Percentiles rank a stretch among this genome's conserved stretches.
These are phyloP conservation scores for Typhlichthys subterraneus DNA, from an alignment of 2,797 vertebrate genomes.

Conservation along the genomic window DNA sequence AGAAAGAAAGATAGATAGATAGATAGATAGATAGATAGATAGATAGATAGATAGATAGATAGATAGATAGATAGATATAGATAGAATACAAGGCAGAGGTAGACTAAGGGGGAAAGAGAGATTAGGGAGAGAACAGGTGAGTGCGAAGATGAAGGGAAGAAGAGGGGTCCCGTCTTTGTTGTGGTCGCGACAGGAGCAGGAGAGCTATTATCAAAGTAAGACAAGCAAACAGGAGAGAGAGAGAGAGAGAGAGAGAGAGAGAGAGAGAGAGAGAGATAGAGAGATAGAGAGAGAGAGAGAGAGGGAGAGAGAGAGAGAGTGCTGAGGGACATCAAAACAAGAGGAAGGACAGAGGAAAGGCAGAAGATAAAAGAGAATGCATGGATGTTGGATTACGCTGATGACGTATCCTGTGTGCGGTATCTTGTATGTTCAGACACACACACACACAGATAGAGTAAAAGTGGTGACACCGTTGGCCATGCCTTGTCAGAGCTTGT, in stretches of 20 bases:
- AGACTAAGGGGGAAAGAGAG: background rate
- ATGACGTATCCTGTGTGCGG: conserved; percentile 19
- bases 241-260: background rate
- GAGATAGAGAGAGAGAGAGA: conserved; percentile 7
- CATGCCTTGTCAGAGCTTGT: background rate
- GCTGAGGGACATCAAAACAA: background rate
- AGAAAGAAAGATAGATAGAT: too few species aligned
- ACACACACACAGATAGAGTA: too few species aligned
- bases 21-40: too few species aligned
- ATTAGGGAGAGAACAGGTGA: too few species aligned
- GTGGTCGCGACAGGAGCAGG: conserved; percentile 25
- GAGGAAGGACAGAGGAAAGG: background rate
- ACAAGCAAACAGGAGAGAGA: background rate
- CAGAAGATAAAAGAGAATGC: conserved; percentile 29
- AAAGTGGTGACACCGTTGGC: background rate
- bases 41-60: background rate
- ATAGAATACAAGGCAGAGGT: background rate
- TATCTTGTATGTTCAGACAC: too few species aligned
- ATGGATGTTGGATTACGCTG: conserved; percentile 42
- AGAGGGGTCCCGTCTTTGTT: conserved; percentile 43
- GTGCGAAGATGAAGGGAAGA: background rate
- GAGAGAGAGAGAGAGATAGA: background rate
- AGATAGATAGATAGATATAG: too few species aligned
- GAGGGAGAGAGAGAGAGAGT: too few species aligned
- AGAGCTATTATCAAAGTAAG: conserved; percentile 57